Evolutionary conservation across 2,888 invertebrate genomes (phyloP).

Genomic region (Tiphia femorata): DNA sequence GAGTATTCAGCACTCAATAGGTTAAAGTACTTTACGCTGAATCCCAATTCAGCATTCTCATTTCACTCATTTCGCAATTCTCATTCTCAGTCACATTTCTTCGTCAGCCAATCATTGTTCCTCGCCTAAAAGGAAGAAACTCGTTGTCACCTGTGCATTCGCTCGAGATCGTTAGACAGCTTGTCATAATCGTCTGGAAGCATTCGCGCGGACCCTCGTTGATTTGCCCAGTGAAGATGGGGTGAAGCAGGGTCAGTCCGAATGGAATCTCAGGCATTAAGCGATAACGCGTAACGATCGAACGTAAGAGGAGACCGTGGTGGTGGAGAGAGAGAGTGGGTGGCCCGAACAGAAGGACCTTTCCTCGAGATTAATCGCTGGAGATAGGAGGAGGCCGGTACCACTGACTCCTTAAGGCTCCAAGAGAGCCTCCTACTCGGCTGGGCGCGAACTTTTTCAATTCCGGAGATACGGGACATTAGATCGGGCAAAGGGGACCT

Average conservation of each 20-base stretch:
- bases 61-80: too few species aligned
- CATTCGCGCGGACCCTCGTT: too few species aligned
- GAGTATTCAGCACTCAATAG: too few species aligned
- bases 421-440: constrained; percentile 10
- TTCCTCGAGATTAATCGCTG: constrained; percentile 37
- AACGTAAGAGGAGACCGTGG: constrained; percentile 1
- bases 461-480: constrained; percentile 24
- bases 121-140: too few species aligned
- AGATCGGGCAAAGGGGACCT: constrained; percentile 11
- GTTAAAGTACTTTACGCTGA: too few species aligned
- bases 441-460: constrained; percentile 37
- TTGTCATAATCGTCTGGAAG: too few species aligned
- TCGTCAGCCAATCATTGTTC: too few species aligned
- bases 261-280: constrained; percentile 10
- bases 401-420: constrained; percentile 27
- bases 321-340: background rate
- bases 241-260: background rate
- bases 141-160: too few species aligned
- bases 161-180: too few species aligned
- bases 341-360: constrained; percentile 1
- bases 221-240: too few species aligned
- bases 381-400: constrained; percentile 38
- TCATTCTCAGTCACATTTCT: too few species aligned
- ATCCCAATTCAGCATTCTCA: too few species aligned
- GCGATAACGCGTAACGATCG: constrained; percentile 29